Base-by-base conservation (phyloP, 2,797 vertebrate genomes). In the Meda fulgida region DNA sequence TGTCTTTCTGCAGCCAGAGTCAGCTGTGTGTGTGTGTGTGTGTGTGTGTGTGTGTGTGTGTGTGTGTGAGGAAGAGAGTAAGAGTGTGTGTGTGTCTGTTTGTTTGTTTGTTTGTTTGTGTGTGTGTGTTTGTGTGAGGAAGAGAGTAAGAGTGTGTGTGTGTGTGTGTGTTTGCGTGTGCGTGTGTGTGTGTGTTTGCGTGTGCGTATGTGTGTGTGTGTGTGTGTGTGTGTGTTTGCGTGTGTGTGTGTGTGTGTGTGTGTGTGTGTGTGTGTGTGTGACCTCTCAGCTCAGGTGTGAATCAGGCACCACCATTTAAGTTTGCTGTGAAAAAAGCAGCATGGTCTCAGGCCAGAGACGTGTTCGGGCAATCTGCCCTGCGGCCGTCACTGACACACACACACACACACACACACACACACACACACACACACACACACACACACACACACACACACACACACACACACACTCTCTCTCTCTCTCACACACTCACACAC, bases 271-370 rank as follows among this genome's bases (percentile, higher is more conserved):
- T 34, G 81, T 21, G 51, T 58, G 80, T 73, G 69, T 40, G 71
- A 77, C 58, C 60, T 73, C 71, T 87, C 66, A 78, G 72, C n/a
- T 48, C 76, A 77, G 79, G 88, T 82, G 84, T 89, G 81, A 85
- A 85, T 71, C 81, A 89, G 78, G 55, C 81, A 82, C 14, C 80
- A 75, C 34, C 75, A 26, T 81, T 51, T 73, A 80, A 53, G 63
- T 79, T 73, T 36, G 76, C 26, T 82, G 81, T 85, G 81, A 87
- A 85, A 65, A 26, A 87, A 78, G 58, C 48, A 29, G 36, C 67
- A 77, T 81, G 75, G 79, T 84, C n/a, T 26, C 72, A 40, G 46
- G 40, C 76, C 31, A 38, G 83, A 84, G 87, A 85, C 63, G 38
- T 78, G 80, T 66, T 46, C 19, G 48, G 53, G 73, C 87, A 84